Conservation (phyloP, 2,888 invertebrate genomes). For the Cephus runcator region DNA sequence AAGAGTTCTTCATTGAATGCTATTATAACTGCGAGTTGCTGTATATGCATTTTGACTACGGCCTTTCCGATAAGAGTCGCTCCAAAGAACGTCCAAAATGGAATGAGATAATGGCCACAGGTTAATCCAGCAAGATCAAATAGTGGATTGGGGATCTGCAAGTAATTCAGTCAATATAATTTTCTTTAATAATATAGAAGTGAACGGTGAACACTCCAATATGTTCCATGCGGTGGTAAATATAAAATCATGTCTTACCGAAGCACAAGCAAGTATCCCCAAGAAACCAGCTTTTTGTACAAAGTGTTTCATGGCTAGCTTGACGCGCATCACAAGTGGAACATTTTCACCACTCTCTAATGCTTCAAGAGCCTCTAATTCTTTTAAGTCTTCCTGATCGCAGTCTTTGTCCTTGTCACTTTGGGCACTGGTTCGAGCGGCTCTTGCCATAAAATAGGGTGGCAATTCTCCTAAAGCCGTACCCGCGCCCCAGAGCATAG, state of each 20-base stretch:
- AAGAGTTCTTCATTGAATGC: constrained; percentile 96
- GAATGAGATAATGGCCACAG: constrained; percentile 98
- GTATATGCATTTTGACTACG: constrained; percentile 97
- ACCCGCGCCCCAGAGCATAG: constrained; percentile 97
- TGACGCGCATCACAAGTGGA: constrained; percentile 79
- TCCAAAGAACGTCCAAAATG: constrained; percentile 99
- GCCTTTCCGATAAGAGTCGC: constrained; percentile 98
- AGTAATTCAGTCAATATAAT: constrained; percentile 20
- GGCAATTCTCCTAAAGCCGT: constrained; percentile 99
- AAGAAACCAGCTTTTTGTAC: constrained; percentile 96
- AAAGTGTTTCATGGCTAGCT: constrained; percentile 86
- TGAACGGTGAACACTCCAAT: not conserved
- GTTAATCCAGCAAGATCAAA: constrained; percentile 99
- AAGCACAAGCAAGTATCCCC: constrained; percentile 96
- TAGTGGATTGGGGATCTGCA: constrained; percentile 96
- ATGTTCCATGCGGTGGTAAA: not conserved
- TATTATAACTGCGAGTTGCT: constrained; percentile 96
- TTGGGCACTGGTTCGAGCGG: constrained; percentile 74
- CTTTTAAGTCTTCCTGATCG: constrained; percentile 77
- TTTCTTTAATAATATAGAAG: not conserved
- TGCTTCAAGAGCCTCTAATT: constrained; percentile 77
- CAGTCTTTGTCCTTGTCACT: constrained; percentile 67
- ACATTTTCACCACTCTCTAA: constrained; percentile 71
- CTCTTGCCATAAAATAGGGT: constrained; percentile 99
- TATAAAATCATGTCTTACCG: constrained; percentile 70